A percentile compares a stretch with the other conserved stretches of the same genome.
These are phyloP conservation scores for Pachydiplax longipennis DNA, from an alignment of 2,888 invertebrate genomes.

Conservation along the genomic window DNA sequence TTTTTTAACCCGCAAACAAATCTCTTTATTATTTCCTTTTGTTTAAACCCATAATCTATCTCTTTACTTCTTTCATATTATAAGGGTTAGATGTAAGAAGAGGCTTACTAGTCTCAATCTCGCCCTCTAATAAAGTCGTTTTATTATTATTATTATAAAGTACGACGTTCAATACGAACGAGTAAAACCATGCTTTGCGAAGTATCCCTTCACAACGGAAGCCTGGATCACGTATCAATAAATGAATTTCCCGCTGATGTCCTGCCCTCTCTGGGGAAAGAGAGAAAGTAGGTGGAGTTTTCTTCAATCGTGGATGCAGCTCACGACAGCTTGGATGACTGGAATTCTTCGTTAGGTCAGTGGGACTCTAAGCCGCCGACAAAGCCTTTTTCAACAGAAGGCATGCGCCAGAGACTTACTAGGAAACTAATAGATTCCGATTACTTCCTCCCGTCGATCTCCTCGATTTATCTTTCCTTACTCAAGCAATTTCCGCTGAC, in stretches of 20 bases:
- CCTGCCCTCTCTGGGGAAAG: background rate
- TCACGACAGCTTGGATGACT: slow-evolving; percentile 1
- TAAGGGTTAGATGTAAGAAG: too few relatives aligned
- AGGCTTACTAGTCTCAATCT: too few relatives aligned
- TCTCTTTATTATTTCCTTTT: too few relatives aligned
- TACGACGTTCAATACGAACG: too few relatives aligned
- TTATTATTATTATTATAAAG: too few relatives aligned
- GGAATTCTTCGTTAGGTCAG: slow-evolving; percentile 11
- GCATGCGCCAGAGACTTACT: background rate
- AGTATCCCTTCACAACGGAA: too few relatives aligned
- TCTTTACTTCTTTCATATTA: too few relatives aligned
- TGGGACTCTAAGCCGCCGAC: slow-evolving; percentile 17
- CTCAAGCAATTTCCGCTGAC: background rate
- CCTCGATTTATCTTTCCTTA: background rate
- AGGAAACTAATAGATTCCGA: background rate
- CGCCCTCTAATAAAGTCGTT: too few relatives aligned
- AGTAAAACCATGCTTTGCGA: too few relatives aligned
- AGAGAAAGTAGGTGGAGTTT: background rate
- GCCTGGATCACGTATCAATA: too few relatives aligned
- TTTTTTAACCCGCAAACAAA: too few relatives aligned
- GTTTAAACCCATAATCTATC: too few relatives aligned
- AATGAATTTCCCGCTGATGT: background rate
- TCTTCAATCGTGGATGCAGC: slow-evolving; percentile 8
- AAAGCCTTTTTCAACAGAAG: slow-evolving; percentile 21
- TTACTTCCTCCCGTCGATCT: background rate